Percentiles rank a stretch among this genome's conserved stretches.
These are phyloP conservation scores for Naja naja DNA, from an alignment of 2,113 vertebrate genomes.

Conservation along the genomic window DNA sequence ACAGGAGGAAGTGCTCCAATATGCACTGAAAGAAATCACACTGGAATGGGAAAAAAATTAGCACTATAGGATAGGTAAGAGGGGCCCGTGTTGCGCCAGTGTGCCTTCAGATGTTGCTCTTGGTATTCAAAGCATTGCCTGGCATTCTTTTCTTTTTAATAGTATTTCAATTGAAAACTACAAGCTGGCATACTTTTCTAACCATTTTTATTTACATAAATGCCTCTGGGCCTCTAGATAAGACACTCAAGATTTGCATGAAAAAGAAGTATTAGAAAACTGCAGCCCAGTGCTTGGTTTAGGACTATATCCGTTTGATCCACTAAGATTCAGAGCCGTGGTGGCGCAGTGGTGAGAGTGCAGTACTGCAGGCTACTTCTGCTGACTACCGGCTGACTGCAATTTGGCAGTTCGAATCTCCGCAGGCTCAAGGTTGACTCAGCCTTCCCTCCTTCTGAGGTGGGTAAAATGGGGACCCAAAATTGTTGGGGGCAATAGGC, in stretches of 20 bases:
- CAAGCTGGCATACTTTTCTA: not conserved
- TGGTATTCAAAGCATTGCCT: not conserved
- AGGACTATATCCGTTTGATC: not conserved
- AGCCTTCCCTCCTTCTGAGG: no score
- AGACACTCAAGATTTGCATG: not conserved
- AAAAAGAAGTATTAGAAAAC: not conserved
- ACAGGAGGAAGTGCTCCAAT: not conserved
- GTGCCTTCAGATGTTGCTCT: not conserved
- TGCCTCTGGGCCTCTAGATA: not conserved
- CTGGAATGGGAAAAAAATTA: not conserved
- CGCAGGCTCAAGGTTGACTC: no score
- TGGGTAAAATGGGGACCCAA: no score
- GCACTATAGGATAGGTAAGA: not conserved
- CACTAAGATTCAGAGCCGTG: no score
- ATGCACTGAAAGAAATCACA: not conserved
- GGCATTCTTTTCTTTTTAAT: not conserved
- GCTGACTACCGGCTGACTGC: no score
- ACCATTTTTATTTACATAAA: not conserved
- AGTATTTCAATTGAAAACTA: not conserved
- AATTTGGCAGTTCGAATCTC: no score
- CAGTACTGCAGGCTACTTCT: no score
- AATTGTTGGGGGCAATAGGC: no score
- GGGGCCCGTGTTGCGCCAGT: fast-evolving
- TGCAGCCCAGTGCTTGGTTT: not conserved
- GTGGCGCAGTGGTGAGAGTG: no score